Percentiles rank a stretch among this genome's conserved stretches.
These are phyloP conservation scores for Melanotaenia maccullochi DNA, from an alignment of 2,797 vertebrate genomes.

Conservation along the genomic window DNA sequence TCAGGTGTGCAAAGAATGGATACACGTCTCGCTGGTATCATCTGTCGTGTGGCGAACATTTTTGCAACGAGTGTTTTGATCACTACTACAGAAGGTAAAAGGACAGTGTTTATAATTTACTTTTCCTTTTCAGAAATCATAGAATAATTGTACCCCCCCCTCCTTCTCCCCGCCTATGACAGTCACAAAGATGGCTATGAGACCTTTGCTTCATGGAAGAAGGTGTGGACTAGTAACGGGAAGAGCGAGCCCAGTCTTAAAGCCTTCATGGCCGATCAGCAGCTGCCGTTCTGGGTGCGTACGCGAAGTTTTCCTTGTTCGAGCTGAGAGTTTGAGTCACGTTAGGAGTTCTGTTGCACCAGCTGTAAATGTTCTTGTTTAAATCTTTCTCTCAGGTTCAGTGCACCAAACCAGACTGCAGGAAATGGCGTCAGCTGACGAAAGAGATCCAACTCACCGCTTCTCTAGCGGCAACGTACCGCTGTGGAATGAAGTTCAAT, in stretches of 20 bases:
- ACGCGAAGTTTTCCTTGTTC: neutral
- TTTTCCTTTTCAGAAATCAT: too few relatives aligned
- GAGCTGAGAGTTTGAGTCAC: neutral
- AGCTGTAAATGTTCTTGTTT: neutral
- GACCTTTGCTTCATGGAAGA: slow-evolving; percentile 93
- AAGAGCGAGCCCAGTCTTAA: slow-evolving; percentile 98
- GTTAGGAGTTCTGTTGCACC: neutral
- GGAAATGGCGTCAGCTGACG: slow-evolving; percentile 97
- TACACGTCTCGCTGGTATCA: slow-evolving; percentile 99
- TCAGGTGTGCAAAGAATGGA: slow-evolving; percentile 97
- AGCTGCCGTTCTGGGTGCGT: slow-evolving; percentile 97
- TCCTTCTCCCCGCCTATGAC: neutral
- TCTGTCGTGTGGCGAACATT: slow-evolving; percentile 97
- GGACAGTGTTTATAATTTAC: neutral
- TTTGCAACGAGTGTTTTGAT: slow-evolving; percentile 99
- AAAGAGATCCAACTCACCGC: slow-evolving; percentile 94
- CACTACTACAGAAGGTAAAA: slow-evolving; percentile 96
- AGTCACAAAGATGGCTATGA: slow-evolving; percentile 99
- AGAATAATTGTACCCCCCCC: neutral
- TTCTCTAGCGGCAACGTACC: slow-evolving; percentile 88
- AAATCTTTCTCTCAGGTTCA: slow-evolving; percentile 85
- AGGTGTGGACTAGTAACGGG: slow-evolving; percentile 96
- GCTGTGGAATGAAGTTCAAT: slow-evolving; percentile 93
- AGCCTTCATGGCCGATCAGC: slow-evolving; percentile 98
- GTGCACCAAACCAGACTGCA: slow-evolving; percentile 92